Evolutionary conservation across 2,888 invertebrate genomes (phyloP).

Genomic region (Tuberolachnus salignus): DNA sequence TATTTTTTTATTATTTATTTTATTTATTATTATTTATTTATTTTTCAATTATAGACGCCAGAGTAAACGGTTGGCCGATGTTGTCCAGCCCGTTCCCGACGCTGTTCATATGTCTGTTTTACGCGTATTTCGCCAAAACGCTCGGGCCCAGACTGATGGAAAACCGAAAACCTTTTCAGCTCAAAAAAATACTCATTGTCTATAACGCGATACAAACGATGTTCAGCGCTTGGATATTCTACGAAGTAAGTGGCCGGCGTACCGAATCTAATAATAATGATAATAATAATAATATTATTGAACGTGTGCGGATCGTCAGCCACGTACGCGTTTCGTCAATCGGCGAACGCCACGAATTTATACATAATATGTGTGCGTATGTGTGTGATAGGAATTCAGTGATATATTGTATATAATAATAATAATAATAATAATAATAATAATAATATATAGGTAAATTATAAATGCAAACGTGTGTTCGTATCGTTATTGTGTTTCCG

Average conservation of each 20-base stretch:
- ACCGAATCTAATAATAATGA: too few species aligned
- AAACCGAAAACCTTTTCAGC: constrained; percentile 84
- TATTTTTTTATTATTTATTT: too few species aligned
- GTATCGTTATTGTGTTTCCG: constrained; percentile 28
- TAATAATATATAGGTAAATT: constrained; percentile 4
- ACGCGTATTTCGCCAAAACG: constrained; percentile 81
- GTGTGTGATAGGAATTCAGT: constrained; percentile 43
- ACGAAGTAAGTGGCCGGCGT: constrained; percentile 74
- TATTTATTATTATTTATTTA: too few species aligned
- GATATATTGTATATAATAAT: too few species aligned
- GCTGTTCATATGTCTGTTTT: constrained; percentile 78
- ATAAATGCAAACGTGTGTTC: constrained; percentile 44
- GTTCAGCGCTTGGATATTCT: constrained; percentile 89
- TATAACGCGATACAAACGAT: constrained; percentile 90
- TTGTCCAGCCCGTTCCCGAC: constrained; percentile 90
- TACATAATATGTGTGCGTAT: neutral
- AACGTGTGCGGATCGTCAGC: neutral
- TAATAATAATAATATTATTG: too few species aligned
- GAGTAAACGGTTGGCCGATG: constrained; percentile 87
- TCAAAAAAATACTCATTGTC: constrained; percentile 77
- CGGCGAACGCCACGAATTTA: neutral
- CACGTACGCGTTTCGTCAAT: constrained; percentile 24
- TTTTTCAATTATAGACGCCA: too few species aligned
- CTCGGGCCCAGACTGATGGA: constrained; percentile 88
- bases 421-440: too few species aligned